A percentile compares a stretch with the other conserved stretches of the same genome.
Conservation (phyloP, 2,888 invertebrate species). For the Gibbula magus region DNA sequence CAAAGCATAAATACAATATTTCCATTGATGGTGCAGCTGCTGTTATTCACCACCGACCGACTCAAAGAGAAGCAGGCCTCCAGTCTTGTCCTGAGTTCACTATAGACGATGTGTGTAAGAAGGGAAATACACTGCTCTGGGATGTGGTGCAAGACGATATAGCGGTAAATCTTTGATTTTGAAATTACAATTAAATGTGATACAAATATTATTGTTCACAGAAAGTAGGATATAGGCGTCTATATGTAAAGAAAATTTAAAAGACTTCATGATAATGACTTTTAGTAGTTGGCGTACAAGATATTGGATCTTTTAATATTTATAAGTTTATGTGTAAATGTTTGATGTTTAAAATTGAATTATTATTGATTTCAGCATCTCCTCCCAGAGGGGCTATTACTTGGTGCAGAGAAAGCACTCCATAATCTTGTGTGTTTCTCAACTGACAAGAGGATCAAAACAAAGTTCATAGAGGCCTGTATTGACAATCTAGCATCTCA, state of each 20-base stretch:
- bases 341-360: background rate
- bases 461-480: conserved; percentile 96
- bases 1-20: no score
- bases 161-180: conserved; percentile 57
- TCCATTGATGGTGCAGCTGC: conserved; percentile 22
- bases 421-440: conserved; percentile 89
- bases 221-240: background rate
- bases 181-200: no score
- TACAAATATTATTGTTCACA: background rate
- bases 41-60: conserved; percentile 56
- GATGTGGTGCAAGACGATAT: conserved; percentile 88
- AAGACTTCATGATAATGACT: background rate
- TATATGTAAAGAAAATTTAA: background rate
- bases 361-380: conserved; percentile 79
- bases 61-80: conserved; percentile 39
- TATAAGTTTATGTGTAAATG: background rate
- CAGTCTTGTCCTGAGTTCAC: conserved; percentile 70
- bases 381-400: conserved; percentile 90
- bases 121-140: conserved; percentile 94
- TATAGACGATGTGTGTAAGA: conserved; percentile 83
- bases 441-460: conserved; percentile 90
- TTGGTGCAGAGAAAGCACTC: conserved; percentile 95
- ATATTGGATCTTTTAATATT: background rate
- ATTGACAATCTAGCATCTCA: conserved; percentile 91
- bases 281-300: background rate